Evolutionary conservation across 2,113 vertebrate species (phyloP).

Genomic region (Dinomys branickii): DNA sequence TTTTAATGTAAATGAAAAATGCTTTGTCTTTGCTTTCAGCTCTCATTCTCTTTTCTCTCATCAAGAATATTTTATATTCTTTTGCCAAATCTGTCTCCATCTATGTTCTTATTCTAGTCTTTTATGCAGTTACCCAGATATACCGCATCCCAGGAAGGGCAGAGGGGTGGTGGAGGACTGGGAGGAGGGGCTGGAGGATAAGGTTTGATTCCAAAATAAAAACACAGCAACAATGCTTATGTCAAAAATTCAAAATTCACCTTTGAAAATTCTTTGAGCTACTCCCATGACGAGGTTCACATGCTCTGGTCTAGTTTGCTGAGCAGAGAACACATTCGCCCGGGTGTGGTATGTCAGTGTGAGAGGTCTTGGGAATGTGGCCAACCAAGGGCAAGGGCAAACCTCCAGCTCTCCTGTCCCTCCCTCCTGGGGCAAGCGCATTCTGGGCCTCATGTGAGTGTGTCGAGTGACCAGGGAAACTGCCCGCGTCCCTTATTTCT

Average conservation of each 20-base stretch:
- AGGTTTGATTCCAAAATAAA: conserved; percentile 26
- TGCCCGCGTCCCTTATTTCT: not conserved
- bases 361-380: not conserved
- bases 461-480: not conserved
- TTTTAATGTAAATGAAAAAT: not conserved
- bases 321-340: not conserved
- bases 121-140: not conserved
- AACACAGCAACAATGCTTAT: conserved; percentile 3
- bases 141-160: not conserved
- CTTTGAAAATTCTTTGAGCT: conserved; percentile 4
- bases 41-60: not conserved
- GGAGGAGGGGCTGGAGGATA: not conserved
- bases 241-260: not conserved
- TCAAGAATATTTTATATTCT: not conserved
- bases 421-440: too few relatives aligned
- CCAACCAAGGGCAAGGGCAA: not conserved
- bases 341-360: not conserved
- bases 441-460: not conserved
- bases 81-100: not conserved
- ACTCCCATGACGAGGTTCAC: not conserved
- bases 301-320: not conserved
- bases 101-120: not conserved
- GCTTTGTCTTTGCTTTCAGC: not conserved
- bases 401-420: not conserved
- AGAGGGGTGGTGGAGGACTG: not conserved